Percentiles rank a stretch among this genome's conserved stretches.
phyloP scores from a whole-genome alignment of 2,797 vertebrate genomes.

The Mormyrus proboscirostris region DNA sequence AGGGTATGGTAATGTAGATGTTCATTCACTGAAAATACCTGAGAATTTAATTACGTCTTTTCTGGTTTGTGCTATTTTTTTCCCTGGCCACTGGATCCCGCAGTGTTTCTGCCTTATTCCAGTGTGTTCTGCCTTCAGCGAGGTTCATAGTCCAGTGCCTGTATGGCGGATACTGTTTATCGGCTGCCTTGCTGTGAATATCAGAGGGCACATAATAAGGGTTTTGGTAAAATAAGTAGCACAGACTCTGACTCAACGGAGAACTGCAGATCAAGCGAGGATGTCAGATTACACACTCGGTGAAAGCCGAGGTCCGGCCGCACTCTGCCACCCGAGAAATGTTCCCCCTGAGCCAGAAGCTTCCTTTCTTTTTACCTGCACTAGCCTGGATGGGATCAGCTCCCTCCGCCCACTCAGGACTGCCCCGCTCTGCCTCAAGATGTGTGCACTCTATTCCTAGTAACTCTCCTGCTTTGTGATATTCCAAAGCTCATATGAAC shows the following conservation, averaged over 20 bases:
- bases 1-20: neutral
- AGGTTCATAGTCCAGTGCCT: neutral
- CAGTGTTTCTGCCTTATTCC: neutral
- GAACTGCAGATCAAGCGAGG: neutral
- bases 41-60: slow-evolving; percentile 16
- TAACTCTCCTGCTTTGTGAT: neutral
- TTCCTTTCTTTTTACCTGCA: neutral
- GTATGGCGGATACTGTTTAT: neutral
- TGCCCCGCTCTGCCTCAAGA: neutral
- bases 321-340: neutral
- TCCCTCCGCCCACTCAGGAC: neutral
- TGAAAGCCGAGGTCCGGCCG: neutral
- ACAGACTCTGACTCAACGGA: neutral
- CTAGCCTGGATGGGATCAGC: neutral
- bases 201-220: neutral
- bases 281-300: neutral
- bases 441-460: neutral
- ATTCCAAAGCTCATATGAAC: neutral
- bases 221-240: neutral
- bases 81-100: neutral
- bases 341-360: neutral
- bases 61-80: neutral
- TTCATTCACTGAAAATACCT: neutral
- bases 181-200: neutral
- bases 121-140: neutral